phyloP scores from a whole-genome alignment of 2,888 invertebrate species.

The Micoletzkya japonica region DNA sequence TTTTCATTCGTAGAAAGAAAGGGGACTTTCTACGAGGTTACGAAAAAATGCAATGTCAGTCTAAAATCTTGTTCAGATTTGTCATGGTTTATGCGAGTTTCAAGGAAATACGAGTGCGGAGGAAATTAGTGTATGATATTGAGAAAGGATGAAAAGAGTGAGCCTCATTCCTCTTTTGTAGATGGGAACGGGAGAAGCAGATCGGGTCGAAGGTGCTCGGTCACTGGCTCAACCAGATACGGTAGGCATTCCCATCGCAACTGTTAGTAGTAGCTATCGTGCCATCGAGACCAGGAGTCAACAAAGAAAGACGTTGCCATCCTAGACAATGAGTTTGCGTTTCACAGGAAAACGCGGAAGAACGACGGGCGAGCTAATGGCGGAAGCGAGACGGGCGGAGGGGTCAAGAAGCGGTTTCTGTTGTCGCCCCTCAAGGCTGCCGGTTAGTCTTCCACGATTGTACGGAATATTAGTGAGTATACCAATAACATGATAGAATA shows the following conservation, averaged over 20 bases:
- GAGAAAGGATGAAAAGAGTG: too few relatives aligned
- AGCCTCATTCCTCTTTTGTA: constrained; percentile 31
- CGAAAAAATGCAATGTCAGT: too few relatives aligned
- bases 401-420: constrained; percentile 47
- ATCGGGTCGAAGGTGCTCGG: constrained; percentile 63
- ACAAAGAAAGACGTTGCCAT: not conserved
- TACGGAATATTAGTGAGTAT: too few relatives aligned
- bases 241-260: constrained; percentile 25
- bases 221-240: constrained; percentile 62
- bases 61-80: too few relatives aligned
- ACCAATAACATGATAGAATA: too few relatives aligned
- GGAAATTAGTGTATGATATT: too few relatives aligned
- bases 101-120: too few relatives aligned
- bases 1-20: too few relatives aligned
- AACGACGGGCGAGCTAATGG: constrained; percentile 45
- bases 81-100: too few relatives aligned
- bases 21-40: too few relatives aligned
- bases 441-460: too few relatives aligned
- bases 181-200: constrained; percentile 62
- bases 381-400: constrained; percentile 35
- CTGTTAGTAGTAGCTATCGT: too few relatives aligned
- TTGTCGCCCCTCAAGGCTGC: constrained; percentile 33
- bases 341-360: constrained; percentile 55
- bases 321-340: not conserved
- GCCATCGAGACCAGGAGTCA: not conserved